Evolutionary conservation across 2,888 invertebrate species (phyloP), one percentile per base, ranked within the genome.

Genomic region (Caradrina kadenii): DNA sequence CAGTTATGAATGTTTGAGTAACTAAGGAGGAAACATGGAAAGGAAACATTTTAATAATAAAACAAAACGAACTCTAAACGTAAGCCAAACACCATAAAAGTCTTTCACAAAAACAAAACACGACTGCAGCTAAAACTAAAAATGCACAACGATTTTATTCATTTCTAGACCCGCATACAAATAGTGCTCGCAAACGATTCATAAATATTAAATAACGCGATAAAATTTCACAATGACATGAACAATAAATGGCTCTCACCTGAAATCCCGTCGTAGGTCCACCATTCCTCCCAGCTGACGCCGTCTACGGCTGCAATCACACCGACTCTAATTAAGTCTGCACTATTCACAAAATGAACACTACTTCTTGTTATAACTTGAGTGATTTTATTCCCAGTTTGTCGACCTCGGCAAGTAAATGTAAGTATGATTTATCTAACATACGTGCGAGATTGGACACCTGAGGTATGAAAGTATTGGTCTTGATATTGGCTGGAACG

Each of bases 201-300:
- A 78, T 78, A 78, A 81, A 78, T 78, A 78, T 78, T 78, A 78
- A 81, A 78, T 72, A 71, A 66, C 73, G 35, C 73, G 73, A 78
- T 78, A 78, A 81, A 78, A 75, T 77, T 68, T 75, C 76, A 82
- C 80, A 82, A 73, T 71, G 84, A 73, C 59, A 78, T 66, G 60
- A 55, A 83, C 59, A 77, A 79, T 84, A 70, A 78, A 86, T 72
- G 74, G 66, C 55, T 89, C 97, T 97, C 96, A 98, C 98, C 98
- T 96, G 98, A 98, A 94, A 98, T 98, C 82, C 98, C 98, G 96
- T 98, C 98, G 96, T 98, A 98, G 86, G 98, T 98, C 98, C 98
- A 98, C 98, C 98, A 98, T 96, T 98, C 98, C 94, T 98, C 98
- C 98, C 98, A 98, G 95, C 98, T 98, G 89, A 98, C 97, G 88